These are phyloP conservation scores for Melopsittacus undulatus DNA, from an alignment of 2,797 vertebrate genomes.

Conservation along the genomic window DNA sequence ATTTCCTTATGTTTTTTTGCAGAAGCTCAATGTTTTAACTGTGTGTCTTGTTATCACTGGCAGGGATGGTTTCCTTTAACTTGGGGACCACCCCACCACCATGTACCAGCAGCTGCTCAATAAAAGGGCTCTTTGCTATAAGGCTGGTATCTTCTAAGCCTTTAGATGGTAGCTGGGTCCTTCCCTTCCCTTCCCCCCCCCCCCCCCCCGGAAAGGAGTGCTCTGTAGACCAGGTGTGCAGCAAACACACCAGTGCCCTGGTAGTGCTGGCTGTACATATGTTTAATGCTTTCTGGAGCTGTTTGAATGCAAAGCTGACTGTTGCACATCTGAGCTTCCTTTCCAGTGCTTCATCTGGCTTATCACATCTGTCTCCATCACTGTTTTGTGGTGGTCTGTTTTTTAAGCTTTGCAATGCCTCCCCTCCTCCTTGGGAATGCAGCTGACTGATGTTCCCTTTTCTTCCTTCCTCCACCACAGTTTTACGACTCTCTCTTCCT, in stretches of 20 bases:
- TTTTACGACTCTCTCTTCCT: conserved; percentile 52
- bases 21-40: not conserved
- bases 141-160: not conserved
- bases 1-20: not conserved
- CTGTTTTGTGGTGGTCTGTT: not conserved
- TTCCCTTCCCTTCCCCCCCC: too few relatives aligned
- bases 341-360: not conserved
- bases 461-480: conserved; percentile 15
- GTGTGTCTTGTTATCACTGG: not conserved
- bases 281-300: not conserved
- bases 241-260: not conserved
- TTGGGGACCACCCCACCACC: not conserved
- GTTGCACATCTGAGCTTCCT: not conserved
- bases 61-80: not conserved
- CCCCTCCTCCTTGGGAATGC: conserved; percentile 1
- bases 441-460: not conserved
- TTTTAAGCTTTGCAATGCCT: not conserved
- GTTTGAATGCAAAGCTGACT: not conserved
- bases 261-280: not conserved
- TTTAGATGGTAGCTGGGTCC: not conserved
- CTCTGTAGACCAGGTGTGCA: not conserved
- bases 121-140: not conserved
- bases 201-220: not conserved
- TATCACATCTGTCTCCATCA: not conserved
- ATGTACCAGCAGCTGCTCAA: not conserved